Percentiles rank a stretch among this genome's conserved stretches.
These are phyloP conservation scores for Cochlearius cochlearius DNA, from an alignment of 2,113 vertebrate species.

Conservation along the genomic window DNA sequence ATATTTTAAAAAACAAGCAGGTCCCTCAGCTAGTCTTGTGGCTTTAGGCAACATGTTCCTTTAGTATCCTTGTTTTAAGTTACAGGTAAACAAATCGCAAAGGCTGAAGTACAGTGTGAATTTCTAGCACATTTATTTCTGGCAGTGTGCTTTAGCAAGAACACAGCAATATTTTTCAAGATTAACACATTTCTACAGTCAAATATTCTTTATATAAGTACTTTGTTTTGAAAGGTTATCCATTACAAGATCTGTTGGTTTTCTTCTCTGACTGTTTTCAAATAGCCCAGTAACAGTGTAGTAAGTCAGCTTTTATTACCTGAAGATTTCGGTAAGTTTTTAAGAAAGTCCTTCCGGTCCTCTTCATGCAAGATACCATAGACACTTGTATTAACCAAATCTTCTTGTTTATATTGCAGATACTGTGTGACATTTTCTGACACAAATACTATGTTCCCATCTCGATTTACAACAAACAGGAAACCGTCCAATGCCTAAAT, in stretches of 20 bases:
- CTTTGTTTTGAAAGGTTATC: not conserved
- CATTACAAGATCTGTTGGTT: not conserved
- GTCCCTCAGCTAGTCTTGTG: not conserved
- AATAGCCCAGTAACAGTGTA: not conserved
- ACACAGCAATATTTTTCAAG: not conserved
- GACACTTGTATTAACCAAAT: conserved; percentile 95
- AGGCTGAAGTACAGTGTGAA: not conserved
- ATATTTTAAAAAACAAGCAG: not conserved
- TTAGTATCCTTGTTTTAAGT: not conserved
- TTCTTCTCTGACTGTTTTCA: not conserved
- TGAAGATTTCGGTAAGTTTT: conserved; percentile 92
- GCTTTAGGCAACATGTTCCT: not conserved
- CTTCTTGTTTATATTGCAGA: conserved; percentile 96
- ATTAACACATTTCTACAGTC: not conserved
- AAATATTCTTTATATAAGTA: not conserved
- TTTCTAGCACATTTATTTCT: not conserved
- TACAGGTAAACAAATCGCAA: not conserved
- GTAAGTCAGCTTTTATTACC: conserved; percentile 71
- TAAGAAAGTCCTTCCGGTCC: conserved; percentile 93
- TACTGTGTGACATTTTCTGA: conserved; percentile 98
- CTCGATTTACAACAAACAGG: conserved; percentile 96
- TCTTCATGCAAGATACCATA: conserved; percentile 95
- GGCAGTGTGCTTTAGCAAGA: not conserved
- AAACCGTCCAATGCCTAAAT: conserved; percentile 94
- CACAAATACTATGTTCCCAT: conserved; percentile 96